These are phyloP conservation scores for Pempheris klunzingeri DNA, from an alignment of 2,797 vertebrate genomes.

Conservation along the genomic window DNA sequence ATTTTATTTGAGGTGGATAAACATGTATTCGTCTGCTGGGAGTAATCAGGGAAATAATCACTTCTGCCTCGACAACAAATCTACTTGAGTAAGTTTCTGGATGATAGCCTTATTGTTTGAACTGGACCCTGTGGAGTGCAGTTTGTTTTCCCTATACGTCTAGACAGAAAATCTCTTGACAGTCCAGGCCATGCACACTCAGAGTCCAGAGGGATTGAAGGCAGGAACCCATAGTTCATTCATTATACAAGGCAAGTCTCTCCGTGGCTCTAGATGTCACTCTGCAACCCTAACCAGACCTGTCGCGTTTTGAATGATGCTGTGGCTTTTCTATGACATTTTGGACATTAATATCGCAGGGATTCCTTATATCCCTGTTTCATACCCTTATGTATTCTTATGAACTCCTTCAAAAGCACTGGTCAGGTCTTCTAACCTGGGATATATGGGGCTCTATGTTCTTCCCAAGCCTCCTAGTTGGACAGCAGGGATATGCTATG, in stretches of 20 bases:
- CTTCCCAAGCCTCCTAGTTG: constrained; percentile 40
- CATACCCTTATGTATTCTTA: constrained; percentile 60
- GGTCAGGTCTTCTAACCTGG: constrained; percentile 70
- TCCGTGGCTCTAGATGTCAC: constrained; percentile 59
- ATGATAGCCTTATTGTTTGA: constrained; percentile 63
- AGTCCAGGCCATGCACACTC: constrained; percentile 52
- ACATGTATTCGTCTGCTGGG: constrained; percentile 67
- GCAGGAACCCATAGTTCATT: constrained; percentile 61
- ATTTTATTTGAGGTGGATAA: constrained; percentile 75
- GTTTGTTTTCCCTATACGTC: constrained; percentile 54
- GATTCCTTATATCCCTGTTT: constrained; percentile 71
- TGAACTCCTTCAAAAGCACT: constrained; percentile 65
- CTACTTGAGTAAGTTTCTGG: constrained; percentile 51
- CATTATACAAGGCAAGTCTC: constrained; percentile 71
- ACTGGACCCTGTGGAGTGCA: constrained; percentile 56
- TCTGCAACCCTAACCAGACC: constrained; percentile 56
- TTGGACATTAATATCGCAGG: constrained; percentile 83
- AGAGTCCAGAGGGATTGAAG: constrained; percentile 64
- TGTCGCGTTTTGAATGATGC: constrained; percentile 61
- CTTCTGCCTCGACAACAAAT: constrained; percentile 59
- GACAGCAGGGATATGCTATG: constrained; percentile 60
- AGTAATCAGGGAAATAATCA: constrained; percentile 75
- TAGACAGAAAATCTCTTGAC: constrained; percentile 65
- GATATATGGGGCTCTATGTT: constrained; percentile 26
- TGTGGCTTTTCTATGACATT: constrained; percentile 80